Base-by-base conservation (phyloP, 1,140 invertebrate genomes). In the Brachionus sp. region DNA sequence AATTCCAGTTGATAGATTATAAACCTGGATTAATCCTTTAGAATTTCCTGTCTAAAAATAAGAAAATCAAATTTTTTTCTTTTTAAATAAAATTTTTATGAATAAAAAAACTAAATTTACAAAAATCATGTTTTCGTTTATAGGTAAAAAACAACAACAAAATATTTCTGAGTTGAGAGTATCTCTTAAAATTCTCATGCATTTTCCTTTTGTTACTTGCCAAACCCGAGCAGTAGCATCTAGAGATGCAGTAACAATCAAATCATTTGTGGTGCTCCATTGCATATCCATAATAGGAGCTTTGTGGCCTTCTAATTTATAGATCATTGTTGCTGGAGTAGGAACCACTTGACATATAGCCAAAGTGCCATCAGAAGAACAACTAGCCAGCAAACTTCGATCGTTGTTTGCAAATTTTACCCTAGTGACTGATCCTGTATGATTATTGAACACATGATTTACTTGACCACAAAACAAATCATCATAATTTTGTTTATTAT, bases 331-430 rank as follows among this genome's bases (percentile, higher is more conserved):
- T 4, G 94, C 93, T 5, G 90, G 91, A 10, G 90, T 89, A 2
- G 91, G 90, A 2, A 91, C 91, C 10, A 94, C 91, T 88, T 95
- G 93, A 89, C 93, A 95, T 70, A 96, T 92, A 0, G 94, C 94
- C 23, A 95, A 88, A 3, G 91, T 92, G 1, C 93, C 92, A 89
- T 95, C 94, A 77, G 93, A 88, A 2, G 94, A 95, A 29, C 92
- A 93, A 87, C 93, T 94, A 70, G 93, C 94, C 39, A 95, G 89
- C 84, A 92, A 91, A 5, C 93, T 93, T 80, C 92, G 91, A 86
- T 95, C 94, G 89, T 95, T 94, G 88, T 95, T 93, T 0, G 94
- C 94, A 91, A 95, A 96, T 88, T 93, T 94, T 3, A 95, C 90
- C 88, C 93, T 92, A n/a, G 92, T 93, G 13, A 95, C 89, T 85